Base-by-base conservation (phyloP, 2,113 vertebrate species). In the Sinocyclocheilus grahami region DNA sequence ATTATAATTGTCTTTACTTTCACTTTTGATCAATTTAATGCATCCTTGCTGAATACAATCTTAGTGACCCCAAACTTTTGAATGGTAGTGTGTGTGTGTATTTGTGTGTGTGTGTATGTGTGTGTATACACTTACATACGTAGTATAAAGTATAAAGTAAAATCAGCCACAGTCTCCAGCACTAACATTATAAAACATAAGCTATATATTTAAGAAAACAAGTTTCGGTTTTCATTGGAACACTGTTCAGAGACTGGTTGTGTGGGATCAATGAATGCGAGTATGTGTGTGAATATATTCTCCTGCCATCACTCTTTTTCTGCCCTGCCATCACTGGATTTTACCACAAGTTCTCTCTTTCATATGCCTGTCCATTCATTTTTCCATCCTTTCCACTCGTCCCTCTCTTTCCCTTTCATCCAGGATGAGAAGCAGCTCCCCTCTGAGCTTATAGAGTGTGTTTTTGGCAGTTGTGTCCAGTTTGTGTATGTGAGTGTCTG, bases 201-300 rank as follows among this genome's bases (percentile, higher is more conserved):
- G 76, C 3, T 24, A 18, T 8, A 78, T 55, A 78, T 78, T 78
- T 33, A 55, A 78, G 51, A 62, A 79, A 79, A 79, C 55, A 79
- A 39, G 9, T 6, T 62, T 79, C 10, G 10, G 55, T 80, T 80
- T 63, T 63, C 78, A 10, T 65, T 63, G 6, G 22, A 46, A 65
- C 74, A 76, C 8, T 76, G n/a, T 77, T 27, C 74, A n/a, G 42
- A 46, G 22, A 9, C 39, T 48, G 24, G 39, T 27, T 77, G 74
- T 51, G 13, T 30, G 46, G 46, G 48, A 77, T 77, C 75, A 51
- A 53, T 14, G n/a, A 48, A n/a, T 85, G 83, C 87, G 85, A 91
- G 89, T 91, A 87, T 91, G 92, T 92, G 86, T 91, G 89, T 88
- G 83, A 55, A 39, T 87, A 88, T 85, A 82, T 85, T 83, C 88